phyloP scores from a whole-genome alignment of 2,113 vertebrate species.

The Alectura lathami region DNA sequence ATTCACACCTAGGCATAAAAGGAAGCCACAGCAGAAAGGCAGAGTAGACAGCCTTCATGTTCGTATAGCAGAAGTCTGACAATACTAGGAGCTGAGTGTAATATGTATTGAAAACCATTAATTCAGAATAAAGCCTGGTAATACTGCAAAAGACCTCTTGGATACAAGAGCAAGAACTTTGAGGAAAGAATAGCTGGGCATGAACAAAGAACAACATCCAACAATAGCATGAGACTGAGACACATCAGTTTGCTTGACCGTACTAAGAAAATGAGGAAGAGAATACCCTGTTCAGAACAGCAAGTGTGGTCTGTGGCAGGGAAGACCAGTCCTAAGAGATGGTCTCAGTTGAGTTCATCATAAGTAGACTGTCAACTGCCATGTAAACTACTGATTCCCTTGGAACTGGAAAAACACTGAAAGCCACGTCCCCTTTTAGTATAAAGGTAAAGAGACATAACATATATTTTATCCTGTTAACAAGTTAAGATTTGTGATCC shows the following conservation, averaged over 20 bases:
- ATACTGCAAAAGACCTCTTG: not conserved
- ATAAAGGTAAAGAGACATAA: not conserved
- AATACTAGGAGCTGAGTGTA: not conserved
- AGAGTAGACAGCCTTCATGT: not conserved
- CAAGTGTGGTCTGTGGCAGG: not conserved
- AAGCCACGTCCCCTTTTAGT: not conserved
- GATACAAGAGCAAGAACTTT: not conserved
- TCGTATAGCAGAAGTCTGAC: not conserved
- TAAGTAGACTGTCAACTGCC: not conserved
- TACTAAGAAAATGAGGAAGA: not conserved
- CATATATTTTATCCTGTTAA: not conserved
- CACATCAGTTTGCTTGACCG: not conserved
- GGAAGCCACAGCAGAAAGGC: not conserved
- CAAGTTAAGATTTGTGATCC: not conserved
- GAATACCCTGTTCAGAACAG: not conserved
- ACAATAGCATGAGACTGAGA: not conserved
- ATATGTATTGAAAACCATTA: not conserved
- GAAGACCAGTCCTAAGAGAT: not conserved
- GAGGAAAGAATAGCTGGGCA: not conserved
- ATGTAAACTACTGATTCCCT: not conserved
- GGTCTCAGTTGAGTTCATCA: not conserved
- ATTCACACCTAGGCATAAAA: constrained; percentile 5
- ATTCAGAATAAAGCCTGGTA: not conserved
- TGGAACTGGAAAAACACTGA: not conserved
- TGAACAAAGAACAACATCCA: not conserved